phyloP scores from a whole-genome alignment of 2,113 vertebrate species.

The Phycodurus eques region DNA sequence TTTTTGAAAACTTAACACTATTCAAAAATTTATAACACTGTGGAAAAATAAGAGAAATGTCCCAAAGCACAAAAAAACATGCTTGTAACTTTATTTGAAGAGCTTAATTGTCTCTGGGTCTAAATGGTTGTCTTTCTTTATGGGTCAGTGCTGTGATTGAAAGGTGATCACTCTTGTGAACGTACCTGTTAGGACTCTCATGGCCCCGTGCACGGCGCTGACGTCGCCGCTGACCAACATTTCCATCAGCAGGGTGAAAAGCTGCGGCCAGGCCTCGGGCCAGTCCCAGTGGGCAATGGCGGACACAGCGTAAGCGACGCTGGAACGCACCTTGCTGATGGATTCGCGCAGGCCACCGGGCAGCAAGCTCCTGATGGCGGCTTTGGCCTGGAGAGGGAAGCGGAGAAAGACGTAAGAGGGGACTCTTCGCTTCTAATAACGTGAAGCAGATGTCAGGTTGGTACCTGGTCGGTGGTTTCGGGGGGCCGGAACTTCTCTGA shows the following conservation, averaged over 20 bases:
- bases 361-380: constrained; percentile 89
- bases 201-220: constrained; percentile 93
- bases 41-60: no score
- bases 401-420: not conserved
- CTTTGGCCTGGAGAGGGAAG: constrained; percentile 80
- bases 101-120: no score
- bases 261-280: constrained; percentile 97
- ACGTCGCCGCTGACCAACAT: constrained; percentile 96
- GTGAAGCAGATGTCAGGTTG: not conserved
- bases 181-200: constrained; percentile 95
- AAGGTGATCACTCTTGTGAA: not conserved
- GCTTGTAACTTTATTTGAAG: no score
- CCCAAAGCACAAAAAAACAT: no score
- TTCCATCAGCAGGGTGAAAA: constrained; percentile 95
- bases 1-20: no score
- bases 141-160: not conserved
- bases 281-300: constrained; percentile 99
- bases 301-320: constrained; percentile 95
- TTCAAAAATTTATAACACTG: no score
- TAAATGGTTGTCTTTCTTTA: no score
- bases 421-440: no score
- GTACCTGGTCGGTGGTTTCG: constrained; percentile 93
- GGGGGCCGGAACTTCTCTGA: constrained; percentile 96
- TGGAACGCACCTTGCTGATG: constrained; percentile 97
- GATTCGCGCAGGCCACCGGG: constrained; percentile 90